Base-by-base conservation (phyloP, 2,888 invertebrate genomes). In the Lycaena phlaeas region DNA sequence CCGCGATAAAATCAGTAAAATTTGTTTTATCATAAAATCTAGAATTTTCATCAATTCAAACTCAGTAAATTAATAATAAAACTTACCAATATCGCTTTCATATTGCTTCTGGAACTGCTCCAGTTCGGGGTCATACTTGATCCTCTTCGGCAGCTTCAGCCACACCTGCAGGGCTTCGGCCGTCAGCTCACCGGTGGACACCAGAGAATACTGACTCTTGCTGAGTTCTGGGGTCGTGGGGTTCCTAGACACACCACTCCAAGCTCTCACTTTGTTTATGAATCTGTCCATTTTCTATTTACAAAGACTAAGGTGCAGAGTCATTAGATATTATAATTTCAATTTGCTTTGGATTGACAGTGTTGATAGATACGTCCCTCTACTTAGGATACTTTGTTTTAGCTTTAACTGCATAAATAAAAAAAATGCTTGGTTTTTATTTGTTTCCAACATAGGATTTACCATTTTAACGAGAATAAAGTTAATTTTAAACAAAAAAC, bases 111-210 rank as follows among this genome's bases (percentile, higher is more conserved):
- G 68, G 51, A 90, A 89, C 6, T 87, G 82, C 15, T 87, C 87
- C 58, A 90, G 68, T 26, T 88, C 88, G 0, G 90, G 89, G 60
- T 91, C 90, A 46, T 89, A 86, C 31, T 89, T 87, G 45, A 91
- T 87, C 49, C 88, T 87, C 44, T 88, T 87, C 0, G 90, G 90
- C 4, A 91, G 56, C 4, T 86, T 85, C 14, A 87, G 72, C 90
- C 90, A 91, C 10, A 90, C 85, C 55, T 88, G 87, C 5, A 90
- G 64, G 0, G 88, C 86, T 1, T 86, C 87, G 10, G 87, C 85
- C 0, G 87, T 88, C 44, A 88, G 68, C 48, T 88, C 88, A 42
- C 70, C 77, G 12, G 71, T 78, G 3, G 87, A 78, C 10, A 85
- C 79, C 63, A 84, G 46, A 3, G 78, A 79, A 40, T 82, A 85